Evolutionary conservation across 2,888 invertebrate genomes (phyloP).

Genomic region (Cryptocephalus primarius): DNA sequence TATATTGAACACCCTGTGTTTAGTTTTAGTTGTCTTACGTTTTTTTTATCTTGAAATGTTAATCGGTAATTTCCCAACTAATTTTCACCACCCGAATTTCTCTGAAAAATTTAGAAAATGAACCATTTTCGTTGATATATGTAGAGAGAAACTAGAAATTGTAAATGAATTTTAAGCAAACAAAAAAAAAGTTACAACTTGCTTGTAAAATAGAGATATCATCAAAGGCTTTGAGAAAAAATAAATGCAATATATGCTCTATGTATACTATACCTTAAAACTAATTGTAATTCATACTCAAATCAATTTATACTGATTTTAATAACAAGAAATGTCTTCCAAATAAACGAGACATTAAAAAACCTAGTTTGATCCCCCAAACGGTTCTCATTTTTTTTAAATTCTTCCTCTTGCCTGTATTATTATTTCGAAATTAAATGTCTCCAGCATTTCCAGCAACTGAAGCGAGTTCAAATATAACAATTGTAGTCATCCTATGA

Average conservation of each 20-base stretch:
- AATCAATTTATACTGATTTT: conserved; percentile 38
- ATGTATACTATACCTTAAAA: conserved; percentile 15
- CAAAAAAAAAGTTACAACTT: conserved; percentile 6
- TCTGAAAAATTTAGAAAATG: too few relatives aligned
- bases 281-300: conserved; percentile 36
- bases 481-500: too few relatives aligned
- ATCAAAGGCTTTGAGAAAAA: conserved; percentile 4
- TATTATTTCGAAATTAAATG: too few relatives aligned
- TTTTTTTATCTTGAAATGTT: too few relatives aligned
- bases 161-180: conserved; percentile 5
- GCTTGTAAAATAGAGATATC: conserved; percentile 28
- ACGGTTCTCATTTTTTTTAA: neutral
- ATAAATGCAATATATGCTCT: conserved; percentile 15
- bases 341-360: conserved; percentile 37
- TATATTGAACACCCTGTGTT: too few relatives aligned
- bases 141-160: neutral
- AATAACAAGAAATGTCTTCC: conserved; percentile 39
- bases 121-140: too few relatives aligned
- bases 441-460: too few relatives aligned
- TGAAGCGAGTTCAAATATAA: too few relatives aligned
- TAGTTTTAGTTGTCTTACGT: too few relatives aligned
- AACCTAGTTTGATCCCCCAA: conserved; percentile 9
- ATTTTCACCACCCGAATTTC: too few relatives aligned
- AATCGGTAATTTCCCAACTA: too few relatives aligned
- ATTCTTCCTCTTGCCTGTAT: too few relatives aligned